Base-by-base conservation (phyloP, 37 sponge, comb jelly and placozoan genomes). In the Halisarca cf. caerulea region DNA sequence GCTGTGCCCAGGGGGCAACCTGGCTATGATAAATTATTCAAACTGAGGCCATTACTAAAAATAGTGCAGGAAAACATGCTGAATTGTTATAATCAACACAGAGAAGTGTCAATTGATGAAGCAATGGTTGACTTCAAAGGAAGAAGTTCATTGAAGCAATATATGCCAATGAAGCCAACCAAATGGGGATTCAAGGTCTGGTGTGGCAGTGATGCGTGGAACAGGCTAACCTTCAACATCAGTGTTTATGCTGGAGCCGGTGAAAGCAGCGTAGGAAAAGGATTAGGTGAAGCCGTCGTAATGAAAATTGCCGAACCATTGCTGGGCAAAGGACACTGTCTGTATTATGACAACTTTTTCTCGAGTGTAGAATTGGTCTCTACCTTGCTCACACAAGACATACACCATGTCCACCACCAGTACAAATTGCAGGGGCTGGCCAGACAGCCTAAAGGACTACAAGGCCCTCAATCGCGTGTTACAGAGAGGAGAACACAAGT, bases 161-260 rank as follows among this genome's bases (percentile, higher is more conserved):
- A 84, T 59, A 25, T 84, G 24, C 85, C 85, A 47, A 47, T 35
- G 42, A 84, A 84, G 59, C 85, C 85, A 6, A 69, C 41, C 35
- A 71, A 69, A 59, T 23, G 75, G 5, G 85, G 85, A 20, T 71
- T 71, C 59, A 84, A 84, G 77, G 38, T 84, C 3, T 83, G 82
- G 82, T 23, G n/a, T 23, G 27, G 37, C 20, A 21, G 47, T 32
- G 82, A 81, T 28, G 3, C 47, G 2, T 23, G 25, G 39, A 81
- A 58, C 59, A 64, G 62, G 64, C 59, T 35, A 33, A 81, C 17
- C 17, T 20, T 17, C 11, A 55, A 55, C 17, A 20, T 55, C 17
- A 55, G 17, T 55, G 57, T 17, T n/a, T n/a, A n/a, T n/a, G n/a
- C n/a, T n/a, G n/a, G n/a, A n/a, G n/a, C n/a, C n/a, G n/a, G n/a